These are phyloP conservation scores for Agrotis ipsilon DNA, from an alignment of 2,888 invertebrate species.

Conservation along the genomic window DNA sequence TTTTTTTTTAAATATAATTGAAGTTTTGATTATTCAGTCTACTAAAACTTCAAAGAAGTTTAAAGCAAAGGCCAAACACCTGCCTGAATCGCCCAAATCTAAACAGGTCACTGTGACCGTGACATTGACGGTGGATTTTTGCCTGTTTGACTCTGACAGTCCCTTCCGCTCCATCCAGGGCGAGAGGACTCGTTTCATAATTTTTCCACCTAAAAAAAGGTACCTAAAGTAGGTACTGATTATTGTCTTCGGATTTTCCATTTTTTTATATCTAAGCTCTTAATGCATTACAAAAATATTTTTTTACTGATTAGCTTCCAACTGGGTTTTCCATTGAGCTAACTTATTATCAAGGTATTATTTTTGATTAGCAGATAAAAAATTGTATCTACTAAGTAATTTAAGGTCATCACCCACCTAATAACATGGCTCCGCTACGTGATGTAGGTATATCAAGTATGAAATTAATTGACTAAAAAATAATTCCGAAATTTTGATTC, in stretches of 20 bases:
- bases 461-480: too few relatives aligned
- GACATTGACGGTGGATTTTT: too few relatives aligned
- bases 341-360: conserved; percentile 36
- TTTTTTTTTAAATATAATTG: background rate
- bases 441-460: background rate
- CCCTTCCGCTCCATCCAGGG: too few relatives aligned
- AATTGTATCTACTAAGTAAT: background rate
- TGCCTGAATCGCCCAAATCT: too few relatives aligned
- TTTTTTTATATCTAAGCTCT: conserved; percentile 4
- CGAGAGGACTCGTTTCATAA: too few relatives aligned
- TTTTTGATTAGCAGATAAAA: conserved; percentile 41
- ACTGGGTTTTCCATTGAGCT: conserved; percentile 36
- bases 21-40: background rate
- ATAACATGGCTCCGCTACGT: background rate
- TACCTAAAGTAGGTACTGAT: background rate
- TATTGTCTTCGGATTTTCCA: conserved; percentile 3
- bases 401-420: conserved; percentile 6
- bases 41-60: background rate
- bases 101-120: too few relatives aligned
- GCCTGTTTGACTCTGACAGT: too few relatives aligned
- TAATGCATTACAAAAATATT: background rate
- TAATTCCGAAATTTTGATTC: background rate
- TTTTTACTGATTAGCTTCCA: conserved; percentile 27
- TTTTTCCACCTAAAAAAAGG: too few relatives aligned
- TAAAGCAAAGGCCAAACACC: background rate